A percentile compares a stretch with the other conserved stretches of the same genome.
These are phyloP conservation scores for Dinomys branickii DNA, from an alignment of 2,113 vertebrate species.

Conservation along the genomic window DNA sequence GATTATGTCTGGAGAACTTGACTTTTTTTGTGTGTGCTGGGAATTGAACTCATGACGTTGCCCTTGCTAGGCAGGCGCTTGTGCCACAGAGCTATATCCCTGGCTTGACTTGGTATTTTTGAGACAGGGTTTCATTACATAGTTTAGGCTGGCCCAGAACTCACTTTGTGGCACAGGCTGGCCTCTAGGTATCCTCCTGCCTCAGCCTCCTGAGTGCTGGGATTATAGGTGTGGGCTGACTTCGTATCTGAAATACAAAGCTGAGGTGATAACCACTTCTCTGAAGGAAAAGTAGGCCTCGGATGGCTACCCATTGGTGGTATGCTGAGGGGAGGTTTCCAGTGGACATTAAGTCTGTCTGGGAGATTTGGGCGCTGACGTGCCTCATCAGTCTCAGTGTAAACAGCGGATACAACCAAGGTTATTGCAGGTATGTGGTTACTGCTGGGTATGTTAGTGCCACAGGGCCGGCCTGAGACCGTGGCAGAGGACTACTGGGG, in stretches of 20 bases:
- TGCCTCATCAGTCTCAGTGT: neutral
- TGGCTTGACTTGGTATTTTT: neutral
- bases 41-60: too few species aligned
- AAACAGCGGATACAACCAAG: neutral
- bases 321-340: neutral
- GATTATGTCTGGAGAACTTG: neutral
- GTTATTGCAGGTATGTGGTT: neutral
- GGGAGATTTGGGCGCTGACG: neutral
- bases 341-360: neutral
- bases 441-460: neutral
- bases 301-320: neutral
- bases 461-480: neutral
- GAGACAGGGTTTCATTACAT: too few species aligned
- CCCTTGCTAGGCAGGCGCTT: too few species aligned
- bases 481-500: neutral
- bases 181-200: too few species aligned
- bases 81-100: too few species aligned
- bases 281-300: neutral
- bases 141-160: too few species aligned
- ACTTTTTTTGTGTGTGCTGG: too few species aligned
- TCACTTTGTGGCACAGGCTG: too few species aligned
- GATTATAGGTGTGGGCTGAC: too few species aligned
- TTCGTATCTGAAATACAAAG: neutral
- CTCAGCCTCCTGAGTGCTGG: too few species aligned
- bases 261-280: neutral